phyloP scores from a whole-genome alignment of 2,888 invertebrate genomes.

The Macrophya annulata region DNA sequence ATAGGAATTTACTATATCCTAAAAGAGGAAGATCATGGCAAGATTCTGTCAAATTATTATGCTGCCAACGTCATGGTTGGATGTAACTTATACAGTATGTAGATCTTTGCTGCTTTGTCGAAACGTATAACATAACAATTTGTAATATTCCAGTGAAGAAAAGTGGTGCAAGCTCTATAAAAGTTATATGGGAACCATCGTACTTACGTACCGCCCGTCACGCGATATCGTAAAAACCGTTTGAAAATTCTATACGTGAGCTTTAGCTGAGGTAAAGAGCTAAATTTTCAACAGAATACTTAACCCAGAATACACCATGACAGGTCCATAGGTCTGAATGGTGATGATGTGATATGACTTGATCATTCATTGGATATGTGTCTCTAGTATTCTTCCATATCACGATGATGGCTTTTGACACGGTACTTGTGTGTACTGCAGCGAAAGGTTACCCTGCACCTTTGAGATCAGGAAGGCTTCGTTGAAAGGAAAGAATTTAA shows the following conservation, averaged over 20 bases:
- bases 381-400: background rate
- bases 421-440: background rate
- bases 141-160: constrained; percentile 38
- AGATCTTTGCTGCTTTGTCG: background rate
- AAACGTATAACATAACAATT: constrained; percentile 38
- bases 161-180: constrained; percentile 47
- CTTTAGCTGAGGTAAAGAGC: background rate
- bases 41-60: background rate
- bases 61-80: background rate
- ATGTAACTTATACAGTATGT: background rate
- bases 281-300: constrained; percentile 34
- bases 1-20: background rate
- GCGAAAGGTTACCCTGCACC: background rate
- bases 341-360: constrained; percentile 5
- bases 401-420: background rate
- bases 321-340: background rate
- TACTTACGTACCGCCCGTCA: constrained; percentile 65
- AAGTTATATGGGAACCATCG: constrained; percentile 61
- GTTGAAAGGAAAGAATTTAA: background rate
- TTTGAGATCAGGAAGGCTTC: constrained; percentile 8
- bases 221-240: constrained; percentile 68
- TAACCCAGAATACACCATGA: constrained; percentile 2
- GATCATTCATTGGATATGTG: background rate
- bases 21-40: background rate
- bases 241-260: constrained; percentile 3